Conservation (phyloP, 2,797 vertebrate species). For the Danionella dracula region DNA sequence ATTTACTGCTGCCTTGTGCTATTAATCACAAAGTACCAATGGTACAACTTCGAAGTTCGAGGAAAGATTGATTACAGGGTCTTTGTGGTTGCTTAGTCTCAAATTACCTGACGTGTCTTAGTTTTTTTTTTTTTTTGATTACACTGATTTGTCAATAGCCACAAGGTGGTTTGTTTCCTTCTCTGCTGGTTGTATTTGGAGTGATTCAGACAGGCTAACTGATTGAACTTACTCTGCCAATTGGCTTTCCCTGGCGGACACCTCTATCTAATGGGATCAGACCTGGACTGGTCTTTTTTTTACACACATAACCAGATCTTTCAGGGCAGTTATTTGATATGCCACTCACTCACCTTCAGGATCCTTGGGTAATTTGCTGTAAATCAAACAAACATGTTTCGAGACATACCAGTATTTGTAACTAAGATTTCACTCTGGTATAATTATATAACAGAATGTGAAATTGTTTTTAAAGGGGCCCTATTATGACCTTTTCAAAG, state of each 20-base stretch:
- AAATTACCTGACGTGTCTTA: conserved; percentile 8
- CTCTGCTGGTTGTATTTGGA: conserved; percentile 31
- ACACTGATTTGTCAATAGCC: too few species aligned
- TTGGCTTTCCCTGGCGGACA: conserved; percentile 50
- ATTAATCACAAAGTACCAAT: conserved; percentile 36
- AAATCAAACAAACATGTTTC: conserved; percentile 12
- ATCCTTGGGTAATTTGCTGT: conserved; percentile 40
- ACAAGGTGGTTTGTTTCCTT: not conserved
- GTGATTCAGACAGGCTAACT: conserved; percentile 48
- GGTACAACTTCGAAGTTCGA: conserved; percentile 28
- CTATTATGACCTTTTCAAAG: too few species aligned
- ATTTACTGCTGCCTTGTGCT: conserved; percentile 38
- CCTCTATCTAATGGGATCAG: conserved; percentile 73
- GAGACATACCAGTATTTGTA: too few species aligned
- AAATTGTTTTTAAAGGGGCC: too few species aligned
- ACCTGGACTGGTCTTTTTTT: conserved; percentile 58
- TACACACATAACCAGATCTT: conserved; percentile 42
- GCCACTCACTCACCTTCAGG: conserved; percentile 47
- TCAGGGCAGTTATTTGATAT: conserved; percentile 24
- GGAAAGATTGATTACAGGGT: conserved; percentile 28
- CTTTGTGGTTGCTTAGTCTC: conserved; percentile 22
- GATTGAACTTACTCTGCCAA: conserved; percentile 57
- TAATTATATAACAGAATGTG: too few species aligned
- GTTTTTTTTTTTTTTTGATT: conserved; percentile 1
- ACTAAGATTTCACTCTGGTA: too few species aligned